Evolutionary conservation across 2,113 vertebrate genomes (phyloP).

Genomic region (Limanda limanda): DNA sequence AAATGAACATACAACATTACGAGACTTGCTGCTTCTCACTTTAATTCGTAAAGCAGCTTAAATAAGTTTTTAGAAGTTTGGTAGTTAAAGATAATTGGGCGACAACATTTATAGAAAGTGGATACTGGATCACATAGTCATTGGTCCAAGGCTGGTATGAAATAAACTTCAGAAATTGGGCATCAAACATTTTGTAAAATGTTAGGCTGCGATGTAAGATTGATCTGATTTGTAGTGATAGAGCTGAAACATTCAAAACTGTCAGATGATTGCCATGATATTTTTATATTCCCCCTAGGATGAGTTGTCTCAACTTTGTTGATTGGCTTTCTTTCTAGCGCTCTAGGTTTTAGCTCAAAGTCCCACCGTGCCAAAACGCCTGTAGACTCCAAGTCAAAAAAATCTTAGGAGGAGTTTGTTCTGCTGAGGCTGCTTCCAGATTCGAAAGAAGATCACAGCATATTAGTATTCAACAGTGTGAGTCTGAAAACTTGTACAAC

Average conservation of each 20-base stretch:
- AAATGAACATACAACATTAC: neutral
- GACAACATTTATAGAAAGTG: too few species aligned
- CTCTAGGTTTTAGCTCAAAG: neutral
- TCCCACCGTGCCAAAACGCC: neutral
- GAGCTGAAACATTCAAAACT: too few species aligned
- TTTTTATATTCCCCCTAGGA: neutral
- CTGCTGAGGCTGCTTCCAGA: neutral
- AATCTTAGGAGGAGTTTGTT: neutral
- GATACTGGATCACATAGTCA: neutral
- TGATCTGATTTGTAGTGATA: neutral
- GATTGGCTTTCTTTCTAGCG: neutral
- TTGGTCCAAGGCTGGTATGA: neutral
- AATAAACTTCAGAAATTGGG: neutral
- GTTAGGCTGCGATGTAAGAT: neutral
- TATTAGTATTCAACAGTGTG: neutral
- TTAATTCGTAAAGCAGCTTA: neutral
- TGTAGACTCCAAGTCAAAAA: neutral
- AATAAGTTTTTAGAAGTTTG: too few species aligned
- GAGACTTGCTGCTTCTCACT: neutral
- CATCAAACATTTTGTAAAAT: neutral
- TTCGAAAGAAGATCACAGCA: neutral
- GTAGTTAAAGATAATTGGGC: too few species aligned
- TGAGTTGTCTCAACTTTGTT: neutral
- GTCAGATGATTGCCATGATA: too few species aligned
- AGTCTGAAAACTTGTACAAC: conserved; percentile 1